These are phyloP conservation scores for Gerosis bhagava DNA, from an alignment of 2,888 invertebrate species.

Conservation along the genomic window DNA sequence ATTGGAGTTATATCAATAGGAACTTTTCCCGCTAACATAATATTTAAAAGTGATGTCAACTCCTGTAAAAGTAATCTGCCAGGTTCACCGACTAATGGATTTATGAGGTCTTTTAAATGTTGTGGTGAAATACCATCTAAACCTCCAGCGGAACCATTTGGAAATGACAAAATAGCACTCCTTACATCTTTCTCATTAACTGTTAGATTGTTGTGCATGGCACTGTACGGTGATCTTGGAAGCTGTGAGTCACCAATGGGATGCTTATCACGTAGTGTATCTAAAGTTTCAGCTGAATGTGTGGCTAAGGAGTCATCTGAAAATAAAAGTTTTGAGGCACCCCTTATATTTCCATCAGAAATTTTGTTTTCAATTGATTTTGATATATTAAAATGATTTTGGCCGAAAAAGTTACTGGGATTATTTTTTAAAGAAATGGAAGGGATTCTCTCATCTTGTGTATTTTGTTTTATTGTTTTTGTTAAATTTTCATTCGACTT, in stretches of 20 bases:
- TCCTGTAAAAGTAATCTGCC: background rate
- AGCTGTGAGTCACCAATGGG: background rate
- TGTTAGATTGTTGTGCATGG: no score
- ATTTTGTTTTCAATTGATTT: background rate
- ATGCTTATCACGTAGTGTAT: background rate
- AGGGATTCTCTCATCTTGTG: no score
- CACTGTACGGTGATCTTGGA: no score
- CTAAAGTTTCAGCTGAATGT: no score
- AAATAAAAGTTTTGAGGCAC: no score
- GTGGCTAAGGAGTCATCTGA: conserved; percentile 1
- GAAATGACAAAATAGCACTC: no score
- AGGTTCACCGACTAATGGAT: background rate
- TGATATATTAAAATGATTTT: no score
- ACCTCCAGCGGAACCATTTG: background rate
- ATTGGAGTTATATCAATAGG: background rate
- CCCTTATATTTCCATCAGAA: no score
- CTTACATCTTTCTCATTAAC: no score
- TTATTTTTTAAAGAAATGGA: no score
- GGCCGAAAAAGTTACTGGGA: no score
- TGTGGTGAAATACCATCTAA: conserved; percentile 3
- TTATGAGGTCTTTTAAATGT: background rate
- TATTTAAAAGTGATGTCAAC: background rate
- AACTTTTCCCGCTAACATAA: background rate
- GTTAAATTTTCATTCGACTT: background rate
- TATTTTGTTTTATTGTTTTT: no score